phyloP scores from a whole-genome alignment of 2,888 invertebrate genomes.

The Eulithis testata region DNA sequence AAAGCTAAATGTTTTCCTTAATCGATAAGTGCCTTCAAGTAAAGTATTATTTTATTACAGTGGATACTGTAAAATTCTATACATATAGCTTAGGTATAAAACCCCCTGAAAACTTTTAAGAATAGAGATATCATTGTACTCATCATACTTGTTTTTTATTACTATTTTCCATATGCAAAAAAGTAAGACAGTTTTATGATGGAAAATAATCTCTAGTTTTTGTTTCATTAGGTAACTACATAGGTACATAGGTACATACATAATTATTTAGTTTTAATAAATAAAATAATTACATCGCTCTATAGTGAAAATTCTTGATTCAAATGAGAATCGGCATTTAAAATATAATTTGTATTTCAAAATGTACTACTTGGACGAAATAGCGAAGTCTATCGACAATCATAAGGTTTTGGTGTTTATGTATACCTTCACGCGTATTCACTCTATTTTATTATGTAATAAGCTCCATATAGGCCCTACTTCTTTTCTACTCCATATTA shows the following conservation, averaged over 20 bases:
- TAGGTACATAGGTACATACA: no score
- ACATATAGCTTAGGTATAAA: no score
- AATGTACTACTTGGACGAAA: constrained; percentile 65
- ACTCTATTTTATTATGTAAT: constrained; percentile 57
- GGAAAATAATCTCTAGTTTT: background rate
- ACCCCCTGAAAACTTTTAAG: no score
- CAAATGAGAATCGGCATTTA: constrained; percentile 33
- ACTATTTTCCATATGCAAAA: no score
- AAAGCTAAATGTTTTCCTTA: background rate
- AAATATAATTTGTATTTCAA: constrained; percentile 37
- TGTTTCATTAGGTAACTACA: no score
- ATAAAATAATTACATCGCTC: constrained; percentile 11
- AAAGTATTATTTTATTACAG: no score
- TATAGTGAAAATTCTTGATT: constrained; percentile 10
- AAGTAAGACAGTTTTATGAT: background rate
- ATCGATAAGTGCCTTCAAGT: no score
- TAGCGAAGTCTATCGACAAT: constrained; percentile 66
- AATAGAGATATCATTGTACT: no score
- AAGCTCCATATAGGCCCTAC: constrained; percentile 65
- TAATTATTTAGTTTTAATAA: background rate
- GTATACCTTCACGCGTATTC: constrained; percentile 39
- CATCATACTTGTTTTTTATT: no score
- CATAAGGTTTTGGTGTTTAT: constrained; percentile 49
- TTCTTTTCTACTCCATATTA: constrained; percentile 59
- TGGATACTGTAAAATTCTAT: no score